Conservation (phyloP, 2,113 vertebrate genomes). For the Lontra canadensis region DNA sequence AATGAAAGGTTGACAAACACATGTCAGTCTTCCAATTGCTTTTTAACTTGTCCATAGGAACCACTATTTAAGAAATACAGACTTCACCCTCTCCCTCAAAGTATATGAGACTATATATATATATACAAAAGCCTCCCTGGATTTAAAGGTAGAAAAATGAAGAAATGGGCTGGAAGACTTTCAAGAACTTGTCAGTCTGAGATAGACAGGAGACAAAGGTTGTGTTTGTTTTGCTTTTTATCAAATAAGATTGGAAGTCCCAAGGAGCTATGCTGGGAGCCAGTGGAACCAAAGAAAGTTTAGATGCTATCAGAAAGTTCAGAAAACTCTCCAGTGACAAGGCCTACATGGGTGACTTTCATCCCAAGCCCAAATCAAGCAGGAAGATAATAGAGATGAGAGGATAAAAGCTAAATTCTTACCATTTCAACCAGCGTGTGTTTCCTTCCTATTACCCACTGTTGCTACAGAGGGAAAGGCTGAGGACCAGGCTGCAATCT, state of each 20-base stretch:
- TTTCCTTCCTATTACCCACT: slow-evolving; percentile 55
- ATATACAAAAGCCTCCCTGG: background rate
- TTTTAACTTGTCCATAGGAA: background rate
- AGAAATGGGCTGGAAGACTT: slow-evolving; percentile 1
- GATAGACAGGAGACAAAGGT: background rate
- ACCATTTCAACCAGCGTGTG: background rate
- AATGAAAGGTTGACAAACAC: slow-evolving; percentile 4
- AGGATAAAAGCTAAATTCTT: slow-evolving; percentile 39
- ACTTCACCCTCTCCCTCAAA: background rate
- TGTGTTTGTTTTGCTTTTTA: background rate
- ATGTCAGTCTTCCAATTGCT: background rate
- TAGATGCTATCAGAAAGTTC: background rate
- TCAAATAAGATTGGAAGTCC: background rate
- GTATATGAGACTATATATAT: background rate
- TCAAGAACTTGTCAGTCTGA: background rate
- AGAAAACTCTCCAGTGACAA: background rate
- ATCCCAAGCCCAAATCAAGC: background rate
- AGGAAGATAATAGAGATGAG: background rate
- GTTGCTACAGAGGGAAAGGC: background rate
- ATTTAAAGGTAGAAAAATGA: slow-evolving; percentile 42
- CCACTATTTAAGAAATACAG: background rate
- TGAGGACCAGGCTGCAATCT: slow-evolving; percentile 2
- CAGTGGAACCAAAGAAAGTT: background rate
- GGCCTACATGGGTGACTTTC: background rate
- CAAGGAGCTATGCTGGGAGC: background rate